Percentiles rank a stretch among this genome's conserved stretches.
These are phyloP conservation scores for Cosmia pyralina DNA, from an alignment of 2,888 invertebrate genomes.

Conservation along the genomic window DNA sequence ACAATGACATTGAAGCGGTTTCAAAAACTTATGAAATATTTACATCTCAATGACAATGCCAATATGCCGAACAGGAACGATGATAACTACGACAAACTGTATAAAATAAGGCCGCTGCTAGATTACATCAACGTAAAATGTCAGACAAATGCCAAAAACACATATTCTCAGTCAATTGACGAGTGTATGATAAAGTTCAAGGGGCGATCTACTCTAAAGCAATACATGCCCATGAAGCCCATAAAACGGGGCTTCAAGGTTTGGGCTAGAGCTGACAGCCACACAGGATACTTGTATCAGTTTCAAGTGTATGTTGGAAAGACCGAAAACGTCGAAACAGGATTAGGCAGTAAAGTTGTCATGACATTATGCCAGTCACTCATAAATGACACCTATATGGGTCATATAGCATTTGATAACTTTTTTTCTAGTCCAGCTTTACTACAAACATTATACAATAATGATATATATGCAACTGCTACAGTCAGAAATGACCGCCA, in stretches of 20 bases:
- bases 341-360: slow-evolving; percentile 38
- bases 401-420: slow-evolving; percentile 32
- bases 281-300: slow-evolving; percentile 48
- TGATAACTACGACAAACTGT: slow-evolving; percentile 47
- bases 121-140: slow-evolving; percentile 33
- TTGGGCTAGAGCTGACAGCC: slow-evolving; percentile 47
- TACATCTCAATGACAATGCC: slow-evolving; percentile 48
- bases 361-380: slow-evolving; percentile 39
- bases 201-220: slow-evolving; percentile 42
- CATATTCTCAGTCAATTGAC: slow-evolving; percentile 50
- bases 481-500: slow-evolving; percentile 37
- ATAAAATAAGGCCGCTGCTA: slow-evolving; percentile 45
- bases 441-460: slow-evolving; percentile 16
- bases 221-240: slow-evolving; percentile 57
- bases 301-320: slow-evolving; percentile 48
- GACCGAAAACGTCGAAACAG: slow-evolving; percentile 35
- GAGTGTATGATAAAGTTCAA: too few species aligned
- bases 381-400: slow-evolving; percentile 27
- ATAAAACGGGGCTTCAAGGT: slow-evolving; percentile 55
- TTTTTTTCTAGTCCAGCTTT: slow-evolving; percentile 22
- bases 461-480: slow-evolving; percentile 21
- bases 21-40: slow-evolving; percentile 42
- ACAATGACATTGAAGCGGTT: slow-evolving; percentile 47
- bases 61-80: slow-evolving; percentile 40
- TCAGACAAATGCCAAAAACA: slow-evolving; percentile 43